Percentiles rank a stretch among this genome's conserved stretches.
These are phyloP conservation scores for Clistopyga incitator DNA, from an alignment of 2,888 invertebrate genomes.

Conservation along the genomic window DNA sequence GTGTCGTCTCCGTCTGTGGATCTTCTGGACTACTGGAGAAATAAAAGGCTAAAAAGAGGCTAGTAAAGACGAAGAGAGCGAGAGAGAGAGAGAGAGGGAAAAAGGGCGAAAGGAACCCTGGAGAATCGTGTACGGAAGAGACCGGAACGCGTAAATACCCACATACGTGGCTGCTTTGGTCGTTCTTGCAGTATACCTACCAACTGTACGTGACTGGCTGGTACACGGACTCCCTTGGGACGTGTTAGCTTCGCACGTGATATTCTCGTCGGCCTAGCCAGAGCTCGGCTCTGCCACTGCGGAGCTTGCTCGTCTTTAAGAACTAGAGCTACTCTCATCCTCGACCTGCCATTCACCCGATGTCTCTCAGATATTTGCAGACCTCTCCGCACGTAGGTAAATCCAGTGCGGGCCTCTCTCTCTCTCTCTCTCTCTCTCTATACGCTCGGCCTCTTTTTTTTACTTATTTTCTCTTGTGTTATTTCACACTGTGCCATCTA, in stretches of 20 bases:
- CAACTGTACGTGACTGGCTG: constrained; percentile 68
- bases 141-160: constrained; percentile 65
- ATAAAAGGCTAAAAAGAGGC: neutral
- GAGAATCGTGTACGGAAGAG: constrained; percentile 59
- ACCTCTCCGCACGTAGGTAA: constrained; percentile 37
- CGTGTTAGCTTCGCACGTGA: constrained; percentile 79
- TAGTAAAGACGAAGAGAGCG: constrained; percentile 12
- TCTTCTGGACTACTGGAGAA: constrained; percentile 2
- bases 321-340: constrained; percentile 54
- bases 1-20: neutral
- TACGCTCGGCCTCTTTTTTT: constrained; percentile 10
- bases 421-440: no score
- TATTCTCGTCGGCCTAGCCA: constrained; percentile 65
- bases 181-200: constrained; percentile 58
- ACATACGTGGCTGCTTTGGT: constrained; percentile 53
- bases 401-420: constrained; percentile 25
- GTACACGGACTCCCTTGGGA: constrained; percentile 71
- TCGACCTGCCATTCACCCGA: constrained; percentile 29
- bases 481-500: neutral
- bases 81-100: constrained; percentile 1
- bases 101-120: constrained; percentile 50
- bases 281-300: constrained; percentile 28
- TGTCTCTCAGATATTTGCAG: constrained; percentile 30
- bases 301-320: constrained; percentile 60
- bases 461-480: constrained; percentile 4